Conservation (phyloP, 2,113 vertebrate species). For the Peromyscus californicus region DNA sequence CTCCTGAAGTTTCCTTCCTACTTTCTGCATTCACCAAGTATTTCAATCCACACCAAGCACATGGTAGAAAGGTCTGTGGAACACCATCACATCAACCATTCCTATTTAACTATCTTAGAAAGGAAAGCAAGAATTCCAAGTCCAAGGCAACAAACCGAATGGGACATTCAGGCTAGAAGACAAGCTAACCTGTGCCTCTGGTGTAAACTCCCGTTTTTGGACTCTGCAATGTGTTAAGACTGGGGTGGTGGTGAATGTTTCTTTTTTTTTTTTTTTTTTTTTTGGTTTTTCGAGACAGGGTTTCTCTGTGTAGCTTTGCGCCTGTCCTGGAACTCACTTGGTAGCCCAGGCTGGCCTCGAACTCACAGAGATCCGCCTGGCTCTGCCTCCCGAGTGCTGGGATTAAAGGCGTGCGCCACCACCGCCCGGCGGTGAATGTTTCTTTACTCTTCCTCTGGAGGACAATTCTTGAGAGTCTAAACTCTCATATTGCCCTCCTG, state of each 20-base stretch:
- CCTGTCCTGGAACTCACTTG: no score
- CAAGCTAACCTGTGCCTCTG: background rate
- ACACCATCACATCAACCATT: background rate
- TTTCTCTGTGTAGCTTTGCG: no score
- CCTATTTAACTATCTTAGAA: conserved; percentile 14
- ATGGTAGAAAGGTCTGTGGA: background rate
- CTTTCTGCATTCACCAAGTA: background rate
- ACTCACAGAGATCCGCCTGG: no score
- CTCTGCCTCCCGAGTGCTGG: no score
- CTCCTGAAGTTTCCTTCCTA: background rate
- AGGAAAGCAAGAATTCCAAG: conserved; percentile 21
- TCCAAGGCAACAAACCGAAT: background rate
- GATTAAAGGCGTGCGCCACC: no score
- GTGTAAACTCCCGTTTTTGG: background rate
- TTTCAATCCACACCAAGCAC: background rate
- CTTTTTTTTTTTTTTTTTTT: no score
- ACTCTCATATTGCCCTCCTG: background rate
- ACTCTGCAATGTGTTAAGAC: background rate
- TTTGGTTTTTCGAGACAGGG: no score
- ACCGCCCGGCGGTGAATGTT: background rate
- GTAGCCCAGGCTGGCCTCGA: no score
- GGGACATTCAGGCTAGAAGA: background rate
- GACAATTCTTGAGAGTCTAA: background rate
- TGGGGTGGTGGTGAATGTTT: background rate
- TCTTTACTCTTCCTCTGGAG: background rate